Evolutionary conservation across 2,888 invertebrate species (phyloP), one percentile per base, ranked within the genome.

Genomic region (Camponotus fellah): DNA sequence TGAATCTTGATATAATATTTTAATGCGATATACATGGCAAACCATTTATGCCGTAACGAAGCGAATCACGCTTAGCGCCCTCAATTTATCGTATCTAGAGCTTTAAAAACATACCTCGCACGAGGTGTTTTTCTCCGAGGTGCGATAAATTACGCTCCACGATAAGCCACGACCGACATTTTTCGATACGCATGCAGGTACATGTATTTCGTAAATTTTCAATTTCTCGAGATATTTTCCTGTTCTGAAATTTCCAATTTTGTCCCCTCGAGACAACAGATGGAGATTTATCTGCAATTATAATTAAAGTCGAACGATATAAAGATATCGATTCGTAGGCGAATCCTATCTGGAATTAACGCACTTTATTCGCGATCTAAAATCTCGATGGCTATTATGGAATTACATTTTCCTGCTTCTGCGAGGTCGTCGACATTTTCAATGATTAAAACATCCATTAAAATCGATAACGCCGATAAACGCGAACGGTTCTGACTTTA

Each of bases 1-100:
- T 77, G 66, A 65, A 77, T 77, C 68, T 68, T 37, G 5, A 40
- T 40, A 12, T 37, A 66, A 40, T 37, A 68, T 58, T 14, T 32
- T 68, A 26, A 5, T 5, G 62, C 21, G 12, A 14, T 77, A 46
- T 62, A 56, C 32, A 68, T 43, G 5, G 49, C 43, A 66, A 65
- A 77, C 60, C 74, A 74, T 49, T 74, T 71, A 74, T 64, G 62
- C 37, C 58, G 37, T 62, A 74, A 74, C 74, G 80, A 80, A 62
- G 75, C 62, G 74, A 80, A 74, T 74, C 60, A 49, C 60, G 62
- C 49, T 74, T 81, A 49, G 62, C 32, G 74, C 26, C 37, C 14
- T 9, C 74, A 37, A 81, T 81, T 72, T 81, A 72, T 74, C 62
- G 62, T 49, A 3, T 26, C 9, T 40, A n/a, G 9, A 34, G 60